Percentiles rank a stretch among this genome's conserved stretches.
phyloP scores from a whole-genome alignment of 2,797 vertebrate species.

The Sebastes trivittatus region DNA sequence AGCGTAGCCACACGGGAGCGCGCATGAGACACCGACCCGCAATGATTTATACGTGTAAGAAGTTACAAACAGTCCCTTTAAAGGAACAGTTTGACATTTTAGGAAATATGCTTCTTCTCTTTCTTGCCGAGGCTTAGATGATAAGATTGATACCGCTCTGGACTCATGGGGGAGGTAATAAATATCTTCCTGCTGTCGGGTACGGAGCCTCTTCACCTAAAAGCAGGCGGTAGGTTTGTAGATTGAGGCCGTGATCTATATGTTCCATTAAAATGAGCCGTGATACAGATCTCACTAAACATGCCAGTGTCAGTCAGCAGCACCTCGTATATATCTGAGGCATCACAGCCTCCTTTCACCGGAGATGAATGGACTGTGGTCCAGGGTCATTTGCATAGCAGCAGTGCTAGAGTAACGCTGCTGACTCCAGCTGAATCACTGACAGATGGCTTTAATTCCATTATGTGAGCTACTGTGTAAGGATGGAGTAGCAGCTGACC shows the following conservation, averaged over 20 bases:
- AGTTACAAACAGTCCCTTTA: too few species aligned
- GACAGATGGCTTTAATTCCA: constrained; percentile 71
- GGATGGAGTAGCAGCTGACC: constrained; percentile 39
- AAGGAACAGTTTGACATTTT: not conserved
- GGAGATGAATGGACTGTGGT: constrained; percentile 32
- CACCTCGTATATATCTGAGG: constrained; percentile 19
- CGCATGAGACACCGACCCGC: accelerated
- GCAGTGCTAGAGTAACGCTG: constrained; percentile 43
- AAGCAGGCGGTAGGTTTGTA: not conserved
- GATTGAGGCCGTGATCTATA: constrained; percentile 7
- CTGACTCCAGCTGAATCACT: constrained; percentile 65
- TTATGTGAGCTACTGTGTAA: constrained; percentile 56
- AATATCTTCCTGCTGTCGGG: not conserved
- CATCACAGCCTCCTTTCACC: not conserved
- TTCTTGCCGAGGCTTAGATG: not conserved
- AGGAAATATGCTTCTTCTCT: not conserved
- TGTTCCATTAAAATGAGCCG: constrained; percentile 41
- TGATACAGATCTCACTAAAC: constrained; percentile 30
- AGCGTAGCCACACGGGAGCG: accelerated
- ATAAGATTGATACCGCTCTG: not conserved
- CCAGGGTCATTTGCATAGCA: constrained; percentile 58
- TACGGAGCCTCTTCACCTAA: not conserved
- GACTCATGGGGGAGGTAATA: not conserved
- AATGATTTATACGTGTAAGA: too few species aligned
- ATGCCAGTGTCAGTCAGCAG: constrained; percentile 17